These are phyloP conservation scores for Galerucella nymphaeae DNA, from an alignment of 2,888 invertebrate species.

Conservation along the genomic window DNA sequence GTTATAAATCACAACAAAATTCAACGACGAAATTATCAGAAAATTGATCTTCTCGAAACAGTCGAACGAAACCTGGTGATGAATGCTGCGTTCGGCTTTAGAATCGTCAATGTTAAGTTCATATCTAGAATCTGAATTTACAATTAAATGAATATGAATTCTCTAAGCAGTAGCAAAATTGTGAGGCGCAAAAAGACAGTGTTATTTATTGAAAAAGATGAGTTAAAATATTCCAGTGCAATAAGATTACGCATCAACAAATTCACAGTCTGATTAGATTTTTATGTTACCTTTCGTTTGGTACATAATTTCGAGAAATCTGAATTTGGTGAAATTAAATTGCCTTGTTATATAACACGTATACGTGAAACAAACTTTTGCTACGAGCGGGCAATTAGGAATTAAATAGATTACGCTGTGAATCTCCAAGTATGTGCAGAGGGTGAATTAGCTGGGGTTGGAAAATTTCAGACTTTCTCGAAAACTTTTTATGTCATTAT, in stretches of 20 bases:
- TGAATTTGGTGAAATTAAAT: background rate
- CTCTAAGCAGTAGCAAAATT: background rate
- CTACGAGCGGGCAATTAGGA: background rate
- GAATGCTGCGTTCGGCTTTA: conserved; percentile 10
- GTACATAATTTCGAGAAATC: background rate
- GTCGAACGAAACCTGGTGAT: conserved; percentile 15
- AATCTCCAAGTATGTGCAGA: background rate
- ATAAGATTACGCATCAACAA: background rate
- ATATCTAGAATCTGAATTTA: background rate
- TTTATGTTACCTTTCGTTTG: background rate
- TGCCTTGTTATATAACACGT: conserved; percentile 5
- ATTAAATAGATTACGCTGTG: conserved; percentile 6
- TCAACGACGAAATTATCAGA: conserved; percentile 21
- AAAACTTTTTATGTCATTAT: background rate
- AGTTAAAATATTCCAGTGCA: background rate
- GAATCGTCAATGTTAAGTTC: background rate
- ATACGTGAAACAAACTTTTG: conserved; percentile 4
- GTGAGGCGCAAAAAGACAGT: background rate
- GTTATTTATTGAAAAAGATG: background rate
- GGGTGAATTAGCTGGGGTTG: background rate
- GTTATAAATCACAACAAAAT: conserved; percentile 28
- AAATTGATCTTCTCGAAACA: conserved; percentile 28
- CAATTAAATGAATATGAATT: background rate
- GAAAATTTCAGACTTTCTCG: background rate
- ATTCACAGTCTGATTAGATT: background rate